Conservation (phyloP, 2,113 vertebrate genomes). For the Lampris incognitus region DNA sequence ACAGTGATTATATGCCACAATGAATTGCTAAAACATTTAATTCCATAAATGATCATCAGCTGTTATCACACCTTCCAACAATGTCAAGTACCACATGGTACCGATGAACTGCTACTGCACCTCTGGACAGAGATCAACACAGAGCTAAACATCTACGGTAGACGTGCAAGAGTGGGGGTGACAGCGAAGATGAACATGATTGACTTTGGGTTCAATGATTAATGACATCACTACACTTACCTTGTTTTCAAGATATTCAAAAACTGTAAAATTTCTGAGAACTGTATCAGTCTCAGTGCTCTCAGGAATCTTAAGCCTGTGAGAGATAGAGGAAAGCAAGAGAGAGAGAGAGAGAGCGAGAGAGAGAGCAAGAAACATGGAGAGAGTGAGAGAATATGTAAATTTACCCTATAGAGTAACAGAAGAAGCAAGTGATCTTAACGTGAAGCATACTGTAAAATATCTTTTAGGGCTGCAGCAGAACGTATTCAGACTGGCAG, state of each 20-base stretch:
- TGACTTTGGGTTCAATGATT: constrained; percentile 5
- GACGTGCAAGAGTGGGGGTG: not conserved
- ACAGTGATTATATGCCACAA: not conserved
- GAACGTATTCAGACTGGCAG: not conserved
- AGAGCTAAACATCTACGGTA: constrained; percentile 5
- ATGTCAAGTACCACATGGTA: too few relatives aligned
- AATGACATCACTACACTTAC: constrained; percentile 79
- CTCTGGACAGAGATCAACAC: constrained; percentile 6
- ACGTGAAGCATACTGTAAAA: not conserved
- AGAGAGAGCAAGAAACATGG: not conserved
- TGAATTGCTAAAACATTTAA: too few relatives aligned
- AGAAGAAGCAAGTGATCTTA: not conserved
- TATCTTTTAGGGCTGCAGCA: not conserved
- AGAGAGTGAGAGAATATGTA: constrained; percentile 1
- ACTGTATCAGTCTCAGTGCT: constrained; percentile 98
- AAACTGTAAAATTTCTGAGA: constrained; percentile 99
- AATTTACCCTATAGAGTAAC: not conserved
- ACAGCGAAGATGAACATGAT: not conserved
- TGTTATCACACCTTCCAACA: too few relatives aligned
- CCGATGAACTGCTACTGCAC: not conserved
- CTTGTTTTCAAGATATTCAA: constrained; percentile 99
- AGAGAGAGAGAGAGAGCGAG: not conserved
- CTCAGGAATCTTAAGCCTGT: constrained; percentile 98
- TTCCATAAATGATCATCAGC: not conserved
- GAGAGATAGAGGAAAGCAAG: not conserved